Percentiles rank a stretch among this genome's conserved stretches.
Conservation (phyloP, 2,797 vertebrate genomes). For the Sebastes hubbsi region DNA sequence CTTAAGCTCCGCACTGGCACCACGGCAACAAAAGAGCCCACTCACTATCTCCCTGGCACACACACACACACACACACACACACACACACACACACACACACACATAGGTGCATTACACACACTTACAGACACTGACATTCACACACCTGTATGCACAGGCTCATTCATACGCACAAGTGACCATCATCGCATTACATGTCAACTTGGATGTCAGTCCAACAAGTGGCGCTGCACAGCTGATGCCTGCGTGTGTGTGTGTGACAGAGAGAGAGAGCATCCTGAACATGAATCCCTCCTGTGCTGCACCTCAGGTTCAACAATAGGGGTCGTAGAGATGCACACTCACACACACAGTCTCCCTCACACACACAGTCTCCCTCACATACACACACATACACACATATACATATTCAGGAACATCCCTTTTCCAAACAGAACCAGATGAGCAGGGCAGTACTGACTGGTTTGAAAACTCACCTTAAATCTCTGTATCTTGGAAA, state of each 20-base stretch:
- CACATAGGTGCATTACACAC: neutral
- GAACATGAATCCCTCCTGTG: constrained; percentile 41
- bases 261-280: neutral
- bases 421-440: constrained; percentile 3
- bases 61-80: neutral
- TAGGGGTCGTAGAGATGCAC: constrained; percentile 65
- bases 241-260: neutral
- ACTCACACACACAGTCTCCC: constrained; percentile 11
- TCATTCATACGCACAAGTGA: constrained; percentile 3
- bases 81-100: neutral
- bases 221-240: constrained; percentile 50
- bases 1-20: constrained; percentile 48
- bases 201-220: constrained; percentile 54
- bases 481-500: constrained; percentile 43
- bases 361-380: neutral
- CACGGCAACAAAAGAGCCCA: constrained; percentile 40
- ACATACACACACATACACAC: neutral
- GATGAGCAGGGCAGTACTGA: neutral
- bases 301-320: constrained; percentile 65
- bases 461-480: constrained; percentile 67
- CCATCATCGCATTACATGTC: constrained; percentile 15
- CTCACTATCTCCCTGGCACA: constrained; percentile 17
- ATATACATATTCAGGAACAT: constrained; percentile 2
- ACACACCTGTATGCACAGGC: neutral
- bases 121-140: neutral